Percentiles rank a stretch among this genome's conserved stretches.
Evolutionary conservation across 2,797 vertebrate genomes (phyloP).

Genomic region (Betta splendens): DNA sequence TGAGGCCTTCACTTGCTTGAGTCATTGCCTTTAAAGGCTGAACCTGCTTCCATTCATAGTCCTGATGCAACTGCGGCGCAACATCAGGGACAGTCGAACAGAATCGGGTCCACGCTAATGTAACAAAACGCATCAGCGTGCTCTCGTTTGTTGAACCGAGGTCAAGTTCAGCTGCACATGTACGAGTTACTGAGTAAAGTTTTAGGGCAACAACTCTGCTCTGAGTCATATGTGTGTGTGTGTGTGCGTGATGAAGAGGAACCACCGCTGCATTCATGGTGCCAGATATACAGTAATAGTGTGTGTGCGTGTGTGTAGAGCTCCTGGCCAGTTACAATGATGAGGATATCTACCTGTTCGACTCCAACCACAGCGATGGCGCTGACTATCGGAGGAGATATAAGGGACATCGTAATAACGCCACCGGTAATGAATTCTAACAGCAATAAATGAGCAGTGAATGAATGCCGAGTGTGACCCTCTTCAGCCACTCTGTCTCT

Average conservation of each 20-base stretch:
- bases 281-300: conserved; percentile 5
- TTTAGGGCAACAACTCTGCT: neutral
- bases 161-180: neutral
- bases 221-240: neutral
- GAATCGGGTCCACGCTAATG: neutral
- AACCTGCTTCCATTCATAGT: neutral
- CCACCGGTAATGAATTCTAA: conserved; percentile 83
- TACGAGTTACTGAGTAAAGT: neutral
- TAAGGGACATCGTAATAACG: conserved; percentile 96
- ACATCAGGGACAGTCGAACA: conserved; percentile 8
- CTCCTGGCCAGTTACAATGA: conserved; percentile 96
- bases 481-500: neutral
- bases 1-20: conserved; percentile 5
- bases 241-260: neutral
- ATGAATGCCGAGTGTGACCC: too few species aligned
- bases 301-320: conserved; percentile 80
- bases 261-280: neutral
- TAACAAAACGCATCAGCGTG: conserved; percentile 6
- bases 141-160: conserved; percentile 1
- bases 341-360: conserved; percentile 96
- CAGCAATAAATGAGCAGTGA: too few species aligned
- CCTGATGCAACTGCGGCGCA: conserved; percentile 35
- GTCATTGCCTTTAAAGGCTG: conserved; percentile 1
- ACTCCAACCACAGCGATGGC: conserved; percentile 92
- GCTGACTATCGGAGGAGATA: conserved; percentile 90